Percentiles rank a stretch among this genome's conserved stretches.
These are phyloP conservation scores for Branchellion lobata DNA, from an alignment of 2,888 invertebrate species.

Conservation along the genomic window DNA sequence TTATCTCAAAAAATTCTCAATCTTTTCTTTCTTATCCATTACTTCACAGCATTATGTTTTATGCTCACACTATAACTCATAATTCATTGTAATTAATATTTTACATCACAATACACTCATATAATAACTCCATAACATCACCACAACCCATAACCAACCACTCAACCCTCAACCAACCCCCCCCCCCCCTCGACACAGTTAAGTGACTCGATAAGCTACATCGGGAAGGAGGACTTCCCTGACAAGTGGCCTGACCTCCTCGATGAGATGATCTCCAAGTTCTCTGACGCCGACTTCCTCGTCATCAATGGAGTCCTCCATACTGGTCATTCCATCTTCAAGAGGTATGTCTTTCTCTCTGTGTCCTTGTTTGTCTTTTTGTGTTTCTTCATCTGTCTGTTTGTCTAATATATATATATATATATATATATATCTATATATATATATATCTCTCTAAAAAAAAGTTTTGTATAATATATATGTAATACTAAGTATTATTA, in stretches of 20 bases:
- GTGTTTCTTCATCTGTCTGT: too few relatives aligned
- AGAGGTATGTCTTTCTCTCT: slow-evolving; percentile 67
- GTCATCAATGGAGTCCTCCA: slow-evolving; percentile 89
- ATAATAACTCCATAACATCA: neutral
- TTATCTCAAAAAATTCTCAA: too few relatives aligned
- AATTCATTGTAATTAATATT: neutral
- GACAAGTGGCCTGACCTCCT: slow-evolving; percentile 91
- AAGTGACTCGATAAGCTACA: slow-evolving; percentile 91
- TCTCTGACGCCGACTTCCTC: slow-evolving; percentile 81
- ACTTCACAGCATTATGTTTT: neutral
- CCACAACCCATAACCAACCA: too few relatives aligned
- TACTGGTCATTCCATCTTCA: slow-evolving; percentile 94
- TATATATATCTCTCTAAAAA: too few relatives aligned
- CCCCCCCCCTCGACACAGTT: slow-evolving; percentile 64
- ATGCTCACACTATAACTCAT: neutral
- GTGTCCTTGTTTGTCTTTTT: too few relatives aligned
- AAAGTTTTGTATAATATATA: too few relatives aligned
- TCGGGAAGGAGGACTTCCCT: slow-evolving; percentile 95
- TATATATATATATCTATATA: too few relatives aligned
- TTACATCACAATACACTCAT: neutral
- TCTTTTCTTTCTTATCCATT: too few relatives aligned
- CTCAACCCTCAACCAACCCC: too few relatives aligned
- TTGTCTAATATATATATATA: too few relatives aligned
- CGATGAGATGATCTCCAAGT: slow-evolving; percentile 87
- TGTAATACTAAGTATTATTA: too few relatives aligned